Evolutionary conservation across 2,797 vertebrate genomes (phyloP), one percentile per base, ranked within the genome.

Genomic region (Avahi laniger): DNA sequence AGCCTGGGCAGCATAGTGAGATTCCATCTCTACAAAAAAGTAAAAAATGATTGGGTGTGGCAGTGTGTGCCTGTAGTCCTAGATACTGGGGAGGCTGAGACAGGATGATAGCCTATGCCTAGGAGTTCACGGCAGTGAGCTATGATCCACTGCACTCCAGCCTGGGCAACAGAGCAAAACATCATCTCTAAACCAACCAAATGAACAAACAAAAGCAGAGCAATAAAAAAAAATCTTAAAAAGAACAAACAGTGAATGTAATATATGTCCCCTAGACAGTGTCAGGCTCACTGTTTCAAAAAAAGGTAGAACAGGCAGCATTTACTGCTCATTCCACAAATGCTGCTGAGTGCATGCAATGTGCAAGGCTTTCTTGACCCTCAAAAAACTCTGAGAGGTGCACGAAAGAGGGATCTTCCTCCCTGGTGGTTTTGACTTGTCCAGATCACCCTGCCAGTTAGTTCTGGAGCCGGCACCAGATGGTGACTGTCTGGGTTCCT

Each of bases 301-400:
- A 61, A 52, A 70, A 52, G 69, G 8, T 1, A 48, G 86, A 54
- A 46, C 79, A 46, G 7, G 38, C 8, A 35, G 8, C 6, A 3
- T 48, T 30, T 48, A 26, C 61, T 4, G 2, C n/a, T 24, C 46
- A 28, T 12, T 24, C 48, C 20, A 26, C 72, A 33, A 24, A 89
- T 22, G 61, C 15, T 0, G 0, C 26, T 46, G 15, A 12, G 41
- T 8, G n/a, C 8, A 13, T 0, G 33, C 3, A 0, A 17, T 0
- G 4, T 0, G 2, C 33, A 43, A 73, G 48, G 15, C 78, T 59
- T 30, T 46, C 26, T 26, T 50, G 80, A 67, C 43, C 65, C 75
- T 80, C n/a, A 24, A 11, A 50, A 79, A 35, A 54, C 41, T 86
- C 69, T 83, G 69, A 81, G 79, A 83, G 26, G 63, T 5, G 33